Evolutionary conservation across 2,113 vertebrate species (phyloP).

Genomic region (Hydropotes inermis): DNA sequence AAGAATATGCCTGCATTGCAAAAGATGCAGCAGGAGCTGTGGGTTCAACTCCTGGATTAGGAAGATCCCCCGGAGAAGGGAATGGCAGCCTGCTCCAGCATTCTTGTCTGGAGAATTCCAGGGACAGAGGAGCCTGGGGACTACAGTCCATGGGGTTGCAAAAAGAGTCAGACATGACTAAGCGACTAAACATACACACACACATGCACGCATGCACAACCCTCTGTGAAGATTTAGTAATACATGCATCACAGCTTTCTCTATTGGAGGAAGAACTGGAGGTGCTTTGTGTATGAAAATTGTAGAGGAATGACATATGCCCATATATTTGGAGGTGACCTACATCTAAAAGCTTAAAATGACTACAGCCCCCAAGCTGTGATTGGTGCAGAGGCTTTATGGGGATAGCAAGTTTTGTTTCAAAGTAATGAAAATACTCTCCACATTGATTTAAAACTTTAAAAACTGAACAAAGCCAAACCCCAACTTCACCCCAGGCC

Average conservation of each 20-base stretch:
- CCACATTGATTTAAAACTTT: background rate
- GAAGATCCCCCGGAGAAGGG: background rate
- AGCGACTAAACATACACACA: rapidly evolving
- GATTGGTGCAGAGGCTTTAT: background rate
- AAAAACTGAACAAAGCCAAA: background rate
- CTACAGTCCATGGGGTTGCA: background rate
- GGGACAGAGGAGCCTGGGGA: background rate
- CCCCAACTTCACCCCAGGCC: background rate
- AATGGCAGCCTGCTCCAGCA: background rate
- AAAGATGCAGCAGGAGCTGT: rapidly evolving
- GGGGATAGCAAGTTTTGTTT: background rate
- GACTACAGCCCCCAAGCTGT: background rate
- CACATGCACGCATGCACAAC: background rate
- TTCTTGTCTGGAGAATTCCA: background rate
- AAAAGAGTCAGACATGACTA: background rate
- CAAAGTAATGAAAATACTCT: background rate
- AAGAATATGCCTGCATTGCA: background rate
- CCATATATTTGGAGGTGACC: background rate
- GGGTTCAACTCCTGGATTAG: background rate
- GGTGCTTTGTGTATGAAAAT: background rate
- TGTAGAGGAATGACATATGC: background rate
- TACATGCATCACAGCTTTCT: too few relatives aligned
- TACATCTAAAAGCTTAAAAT: background rate
- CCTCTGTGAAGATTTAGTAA: background rate
- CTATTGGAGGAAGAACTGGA: background rate